A percentile compares a stretch with the other conserved stretches of the same genome.
These are phyloP conservation scores for Ammodytes marinus DNA, from an alignment of 2,113 vertebrate species.

Conservation along the genomic window DNA sequence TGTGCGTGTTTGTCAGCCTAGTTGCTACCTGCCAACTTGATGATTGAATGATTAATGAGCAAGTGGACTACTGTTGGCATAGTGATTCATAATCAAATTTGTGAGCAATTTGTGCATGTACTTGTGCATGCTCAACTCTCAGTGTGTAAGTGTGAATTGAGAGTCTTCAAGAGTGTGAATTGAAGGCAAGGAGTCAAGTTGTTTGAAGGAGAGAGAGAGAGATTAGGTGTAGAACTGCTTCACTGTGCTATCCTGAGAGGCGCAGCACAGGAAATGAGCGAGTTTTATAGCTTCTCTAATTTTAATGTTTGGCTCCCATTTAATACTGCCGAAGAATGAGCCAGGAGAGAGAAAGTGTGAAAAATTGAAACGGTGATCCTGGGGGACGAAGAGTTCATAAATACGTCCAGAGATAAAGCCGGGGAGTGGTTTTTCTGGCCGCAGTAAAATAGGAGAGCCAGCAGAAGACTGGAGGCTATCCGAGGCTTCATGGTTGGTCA, in stretches of 20 bases:
- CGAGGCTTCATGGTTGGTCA: constrained; percentile 59
- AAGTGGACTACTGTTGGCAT: constrained; percentile 54
- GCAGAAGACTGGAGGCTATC: constrained; percentile 51
- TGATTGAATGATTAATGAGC: constrained; percentile 63
- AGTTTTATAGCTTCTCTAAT: constrained; percentile 70
- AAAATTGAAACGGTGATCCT: constrained; percentile 58
- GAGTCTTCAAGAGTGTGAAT: constrained; percentile 21
- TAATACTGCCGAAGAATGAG: constrained; percentile 46
- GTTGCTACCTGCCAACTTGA: constrained; percentile 42
- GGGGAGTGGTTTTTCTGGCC: constrained; percentile 51
- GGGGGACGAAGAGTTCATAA: constrained; percentile 68
- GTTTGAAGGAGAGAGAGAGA: not conserved
- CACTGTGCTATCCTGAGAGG: constrained; percentile 56
- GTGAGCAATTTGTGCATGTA: constrained; percentile 29
- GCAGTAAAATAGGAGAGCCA: constrained; percentile 72
- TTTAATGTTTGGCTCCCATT: constrained; percentile 69
- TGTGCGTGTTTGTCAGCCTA: not conserved
- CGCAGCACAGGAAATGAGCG: constrained; percentile 27
- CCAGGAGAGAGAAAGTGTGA: constrained; percentile 38
- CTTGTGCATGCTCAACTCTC: not conserved
- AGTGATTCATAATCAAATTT: constrained; percentile 38
- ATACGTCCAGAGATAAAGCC: constrained; percentile 67
- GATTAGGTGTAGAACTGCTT: constrained; percentile 28
- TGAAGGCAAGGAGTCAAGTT: not conserved
- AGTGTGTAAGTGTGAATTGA: constrained; percentile 6